phyloP scores from a whole-genome alignment of 2,797 vertebrate species.

The Florisuga fusca region DNA sequence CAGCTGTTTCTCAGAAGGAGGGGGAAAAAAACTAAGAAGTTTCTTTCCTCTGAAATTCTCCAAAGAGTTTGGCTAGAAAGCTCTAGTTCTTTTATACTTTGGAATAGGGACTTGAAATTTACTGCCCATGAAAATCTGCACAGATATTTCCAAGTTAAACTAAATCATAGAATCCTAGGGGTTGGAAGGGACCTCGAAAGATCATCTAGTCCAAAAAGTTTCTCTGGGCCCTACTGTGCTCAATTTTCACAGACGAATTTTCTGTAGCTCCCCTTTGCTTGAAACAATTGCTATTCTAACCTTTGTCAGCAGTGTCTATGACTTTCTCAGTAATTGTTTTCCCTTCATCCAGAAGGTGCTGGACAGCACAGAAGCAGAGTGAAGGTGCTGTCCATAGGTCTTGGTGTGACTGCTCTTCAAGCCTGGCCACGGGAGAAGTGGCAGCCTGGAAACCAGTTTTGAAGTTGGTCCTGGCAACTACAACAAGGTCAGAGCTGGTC shows the following conservation, averaged over 20 bases:
- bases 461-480: neutral
- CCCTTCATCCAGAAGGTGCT: neutral
- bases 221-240: neutral
- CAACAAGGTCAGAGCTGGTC: neutral
- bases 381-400: accelerated
- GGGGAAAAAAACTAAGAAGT: neutral
- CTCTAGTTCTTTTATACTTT: neutral
- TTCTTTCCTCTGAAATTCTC: neutral
- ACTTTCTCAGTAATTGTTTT: neutral
- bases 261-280: neutral
- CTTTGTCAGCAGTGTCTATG: accelerated
- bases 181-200: no score
- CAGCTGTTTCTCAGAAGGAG: neutral
- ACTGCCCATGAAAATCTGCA: neutral
- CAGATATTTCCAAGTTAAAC: neutral
- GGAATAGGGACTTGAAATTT: neutral
- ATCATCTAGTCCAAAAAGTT: no score
- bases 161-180: no score
- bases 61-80: neutral
- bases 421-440: neutral
- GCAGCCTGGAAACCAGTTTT: neutral
- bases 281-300: neutral
- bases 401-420: neutral
- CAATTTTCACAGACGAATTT: neutral
- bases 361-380: neutral